phyloP scores from a whole-genome alignment of 2,888 invertebrate genomes.

The Hydrotaea cyrtoneurina region DNA sequence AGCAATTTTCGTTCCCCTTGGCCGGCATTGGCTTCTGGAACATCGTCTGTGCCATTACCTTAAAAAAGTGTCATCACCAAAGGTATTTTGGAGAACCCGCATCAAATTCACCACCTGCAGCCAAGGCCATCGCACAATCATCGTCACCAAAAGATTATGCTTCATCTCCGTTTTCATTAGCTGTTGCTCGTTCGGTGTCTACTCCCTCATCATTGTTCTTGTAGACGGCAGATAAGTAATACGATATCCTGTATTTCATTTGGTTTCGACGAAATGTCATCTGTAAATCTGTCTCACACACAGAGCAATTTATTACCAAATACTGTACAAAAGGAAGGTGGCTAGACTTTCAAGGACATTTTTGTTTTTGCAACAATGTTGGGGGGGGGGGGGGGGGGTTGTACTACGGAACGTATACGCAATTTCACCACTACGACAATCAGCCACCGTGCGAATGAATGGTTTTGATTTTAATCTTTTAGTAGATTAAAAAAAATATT shows the following conservation, averaged over 20 bases:
- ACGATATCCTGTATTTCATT: neutral
- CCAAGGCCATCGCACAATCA: slow-evolving; percentile 51
- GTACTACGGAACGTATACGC: too few species aligned
- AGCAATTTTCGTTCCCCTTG: neutral
- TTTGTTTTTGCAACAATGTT: too few species aligned
- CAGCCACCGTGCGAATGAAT: too few species aligned
- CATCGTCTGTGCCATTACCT: slow-evolving; percentile 13
- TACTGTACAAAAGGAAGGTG: too few species aligned
- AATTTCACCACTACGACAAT: too few species aligned
- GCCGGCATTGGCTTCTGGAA: too few species aligned
- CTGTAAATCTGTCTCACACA: too few species aligned
- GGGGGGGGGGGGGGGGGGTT: too few species aligned
- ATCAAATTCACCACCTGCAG: slow-evolving; percentile 22
- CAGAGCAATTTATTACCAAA: too few species aligned
- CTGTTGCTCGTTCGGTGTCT: neutral
- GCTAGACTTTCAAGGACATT: too few species aligned
- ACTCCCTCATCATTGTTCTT: neutral
- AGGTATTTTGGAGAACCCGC: neutral
- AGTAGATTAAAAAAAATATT: too few species aligned
- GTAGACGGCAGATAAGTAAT: neutral
- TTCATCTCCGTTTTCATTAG: slow-evolving; percentile 26
- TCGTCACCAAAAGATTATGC: neutral
- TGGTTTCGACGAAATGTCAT: neutral
- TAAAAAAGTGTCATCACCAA: slow-evolving; percentile 19
- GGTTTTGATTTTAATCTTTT: too few species aligned